Evolutionary conservation across 2,888 invertebrate species (phyloP).

Genomic region (Conus canariensis): DNA sequence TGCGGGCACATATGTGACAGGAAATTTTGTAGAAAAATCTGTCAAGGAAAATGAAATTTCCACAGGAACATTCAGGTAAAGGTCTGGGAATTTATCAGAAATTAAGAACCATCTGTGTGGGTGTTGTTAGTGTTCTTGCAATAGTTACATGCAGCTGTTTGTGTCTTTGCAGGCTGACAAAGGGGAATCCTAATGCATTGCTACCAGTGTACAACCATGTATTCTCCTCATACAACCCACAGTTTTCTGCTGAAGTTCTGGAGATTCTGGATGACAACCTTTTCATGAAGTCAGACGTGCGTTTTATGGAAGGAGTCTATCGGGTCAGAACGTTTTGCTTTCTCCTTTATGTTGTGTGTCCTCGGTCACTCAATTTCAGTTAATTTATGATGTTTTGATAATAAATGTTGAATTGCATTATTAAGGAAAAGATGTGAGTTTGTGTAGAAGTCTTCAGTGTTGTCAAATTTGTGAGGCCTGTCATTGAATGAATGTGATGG

Average conservation of each 20-base stretch:
- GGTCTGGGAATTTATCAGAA: too few relatives aligned
- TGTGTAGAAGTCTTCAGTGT: too few relatives aligned
- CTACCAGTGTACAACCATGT: conserved; percentile 74
- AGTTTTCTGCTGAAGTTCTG: conserved; percentile 66
- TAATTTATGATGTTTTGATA: background rate
- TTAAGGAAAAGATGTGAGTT: too few relatives aligned
- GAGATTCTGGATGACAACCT: conserved; percentile 66
- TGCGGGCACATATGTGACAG: too few relatives aligned
- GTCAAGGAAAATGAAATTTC: too few relatives aligned
- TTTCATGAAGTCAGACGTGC: conserved; percentile 72
- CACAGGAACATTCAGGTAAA: too few relatives aligned
- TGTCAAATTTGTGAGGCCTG: too few relatives aligned
- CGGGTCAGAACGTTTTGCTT: conserved; percentile 59
- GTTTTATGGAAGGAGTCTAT: conserved; percentile 75
- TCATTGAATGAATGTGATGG: too few relatives aligned
- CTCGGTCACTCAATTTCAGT: background rate
- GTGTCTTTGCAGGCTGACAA: conserved; percentile 60
- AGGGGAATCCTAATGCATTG: conserved; percentile 66
- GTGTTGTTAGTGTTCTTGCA: too few relatives aligned
- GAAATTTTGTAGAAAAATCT: too few relatives aligned
- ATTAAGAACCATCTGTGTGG: too few relatives aligned
- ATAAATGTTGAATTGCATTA: background rate
- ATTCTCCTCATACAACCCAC: conserved; percentile 70
- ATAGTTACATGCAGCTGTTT: background rate
- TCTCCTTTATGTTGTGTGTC: background rate